Percentiles rank a stretch among this genome's conserved stretches.
These are phyloP conservation scores for Dugesia japonica DNA, from an alignment of 2,888 invertebrate species.

Conservation along the genomic window DNA sequence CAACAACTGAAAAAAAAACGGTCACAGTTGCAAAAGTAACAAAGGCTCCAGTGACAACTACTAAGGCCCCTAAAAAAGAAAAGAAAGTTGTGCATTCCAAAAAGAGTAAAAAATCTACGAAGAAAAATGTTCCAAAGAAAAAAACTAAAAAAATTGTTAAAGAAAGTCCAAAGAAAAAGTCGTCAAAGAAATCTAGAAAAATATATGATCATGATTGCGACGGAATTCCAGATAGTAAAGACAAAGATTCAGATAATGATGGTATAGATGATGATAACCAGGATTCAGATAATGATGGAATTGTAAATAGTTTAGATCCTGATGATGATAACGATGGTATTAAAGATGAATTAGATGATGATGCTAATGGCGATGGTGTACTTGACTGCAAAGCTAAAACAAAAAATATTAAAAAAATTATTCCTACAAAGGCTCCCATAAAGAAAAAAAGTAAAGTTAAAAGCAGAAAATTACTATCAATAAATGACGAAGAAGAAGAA, in stretches of 20 bases:
- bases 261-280: conserved; percentile 38
- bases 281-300: conserved; percentile 36
- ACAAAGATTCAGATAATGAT: conserved; percentile 39
- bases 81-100: not conserved
- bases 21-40: not conserved
- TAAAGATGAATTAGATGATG: conserved; percentile 35
- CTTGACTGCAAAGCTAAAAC: conserved; percentile 34
- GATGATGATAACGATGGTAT: conserved; percentile 40
- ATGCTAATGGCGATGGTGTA: conserved; percentile 39
- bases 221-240: conserved; percentile 36
- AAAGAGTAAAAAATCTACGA: conserved; percentile 37
- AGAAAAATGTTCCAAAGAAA: not conserved
- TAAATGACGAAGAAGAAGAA: not conserved
- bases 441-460: not conserved
- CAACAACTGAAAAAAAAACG: conserved; percentile 31
- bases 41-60: not conserved
- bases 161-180: not conserved
- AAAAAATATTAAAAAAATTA: not conserved
- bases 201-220: conserved; percentile 37
- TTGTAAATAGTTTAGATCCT: conserved; percentile 39
- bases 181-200: not conserved
- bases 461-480: not conserved
- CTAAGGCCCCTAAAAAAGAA: conserved; percentile 8
- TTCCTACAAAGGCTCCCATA: not conserved
- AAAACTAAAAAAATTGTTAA: not conserved